These are phyloP conservation scores for Mythimna lalbum DNA, from an alignment of 2,888 invertebrate species.

Conservation along the genomic window DNA sequence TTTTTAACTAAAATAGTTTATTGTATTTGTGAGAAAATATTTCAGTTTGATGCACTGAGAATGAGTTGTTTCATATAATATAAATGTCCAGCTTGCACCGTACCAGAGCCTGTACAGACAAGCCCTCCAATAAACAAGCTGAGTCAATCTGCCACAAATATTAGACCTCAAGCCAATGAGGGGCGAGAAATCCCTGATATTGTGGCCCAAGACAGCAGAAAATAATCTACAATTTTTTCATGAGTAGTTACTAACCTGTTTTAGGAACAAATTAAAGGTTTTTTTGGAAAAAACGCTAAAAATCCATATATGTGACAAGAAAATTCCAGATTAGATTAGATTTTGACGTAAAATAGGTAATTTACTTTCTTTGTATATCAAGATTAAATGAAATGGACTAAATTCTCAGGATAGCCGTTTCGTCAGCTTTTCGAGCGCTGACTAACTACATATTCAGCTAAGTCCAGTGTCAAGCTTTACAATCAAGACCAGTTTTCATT, in stretches of 20 bases:
- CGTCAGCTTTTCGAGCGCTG: not conserved
- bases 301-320: too few relatives aligned
- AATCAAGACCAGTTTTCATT: not conserved
- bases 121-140: constrained; percentile 87
- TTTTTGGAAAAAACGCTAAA: too few relatives aligned
- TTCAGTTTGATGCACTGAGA: not conserved
- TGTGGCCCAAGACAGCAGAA: constrained; percentile 71
- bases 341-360: not conserved
- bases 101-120: constrained; percentile 83
- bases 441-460: too few relatives aligned
- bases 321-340: too few relatives aligned
- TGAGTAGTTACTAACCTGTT: too few relatives aligned
- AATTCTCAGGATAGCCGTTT: too few relatives aligned
- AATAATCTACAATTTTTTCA: not conserved
- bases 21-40: not conserved
- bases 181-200: constrained; percentile 84
- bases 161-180: constrained; percentile 81
- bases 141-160: constrained; percentile 83
- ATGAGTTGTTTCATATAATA: not conserved
- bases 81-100: constrained; percentile 83
- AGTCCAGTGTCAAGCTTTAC: too few relatives aligned
- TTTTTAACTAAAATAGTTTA: too few relatives aligned
- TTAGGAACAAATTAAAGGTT: not conserved
- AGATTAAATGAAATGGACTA: not conserved
- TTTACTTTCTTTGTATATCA: not conserved